A percentile compares a stretch with the other conserved stretches of the same genome.
Evolutionary conservation across 2,888 invertebrate genomes (phyloP).

Genomic region (Dasypogon diadema): DNA sequence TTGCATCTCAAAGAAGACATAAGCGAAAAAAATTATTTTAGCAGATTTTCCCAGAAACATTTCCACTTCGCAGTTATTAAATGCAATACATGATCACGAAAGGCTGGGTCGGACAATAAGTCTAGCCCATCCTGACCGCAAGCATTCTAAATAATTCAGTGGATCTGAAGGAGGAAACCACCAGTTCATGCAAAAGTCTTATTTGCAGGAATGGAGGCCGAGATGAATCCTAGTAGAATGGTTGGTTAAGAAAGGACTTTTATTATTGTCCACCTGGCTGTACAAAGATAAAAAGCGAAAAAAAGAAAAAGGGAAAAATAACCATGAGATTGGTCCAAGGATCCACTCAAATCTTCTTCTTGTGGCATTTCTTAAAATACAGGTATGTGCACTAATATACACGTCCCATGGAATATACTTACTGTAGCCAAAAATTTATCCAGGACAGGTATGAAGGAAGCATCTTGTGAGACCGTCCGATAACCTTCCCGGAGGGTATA

Average conservation of each 20-base stretch:
- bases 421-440: constrained; percentile 40
- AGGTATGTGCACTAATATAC: constrained; percentile 43
- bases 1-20: not conserved
- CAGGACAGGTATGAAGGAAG: constrained; percentile 19
- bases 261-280: constrained; percentile 48
- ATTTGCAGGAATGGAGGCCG: constrained; percentile 38
- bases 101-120: constrained; percentile 8
- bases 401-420: constrained; percentile 34
- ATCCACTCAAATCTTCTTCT: constrained; percentile 50
- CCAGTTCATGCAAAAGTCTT: constrained; percentile 47
- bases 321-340: constrained; percentile 33
- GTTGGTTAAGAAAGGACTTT: constrained; percentile 33
- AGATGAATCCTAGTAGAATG: constrained; percentile 35
- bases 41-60: not conserved
- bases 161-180: constrained; percentile 6
- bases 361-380: constrained; percentile 25
- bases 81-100: constrained; percentile 34
- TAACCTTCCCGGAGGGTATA: constrained; percentile 35
- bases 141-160: constrained; percentile 38
- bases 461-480: constrained; percentile 46
- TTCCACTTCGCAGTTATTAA: constrained; percentile 37
- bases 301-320: constrained; percentile 13
- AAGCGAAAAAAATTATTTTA: not conserved
- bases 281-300: constrained; percentile 29
- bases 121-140: constrained; percentile 33